Evolutionary conservation across 1,140 invertebrate species (phyloP), one percentile per base, ranked within the genome.

Genomic region (Pantala flavescens): DNA sequence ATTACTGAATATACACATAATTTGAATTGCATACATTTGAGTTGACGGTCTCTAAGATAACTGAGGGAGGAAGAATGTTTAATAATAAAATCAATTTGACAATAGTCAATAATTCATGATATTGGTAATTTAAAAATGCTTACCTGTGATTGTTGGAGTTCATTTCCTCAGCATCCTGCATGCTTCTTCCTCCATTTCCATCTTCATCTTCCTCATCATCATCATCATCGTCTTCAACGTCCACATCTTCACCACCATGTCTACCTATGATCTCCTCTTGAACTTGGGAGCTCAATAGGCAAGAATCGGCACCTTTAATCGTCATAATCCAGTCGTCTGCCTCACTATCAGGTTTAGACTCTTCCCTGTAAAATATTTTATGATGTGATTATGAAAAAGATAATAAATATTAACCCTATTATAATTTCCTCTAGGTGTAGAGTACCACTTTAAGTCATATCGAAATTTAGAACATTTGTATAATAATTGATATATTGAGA

Each of bases 271-370:
- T 63, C 49, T 63, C 49, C 5, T 16, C 49, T 12, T 63, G 49
- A 21, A 16, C 49, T 21, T 63, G 49, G 49, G 49, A 19, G 49
- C 14, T 63, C 49, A 63, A 7, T 3, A 19, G 14, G 16, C 49
- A 19, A 16, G 49, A 63, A 21, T 63, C 16, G 12, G 28, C n/a
- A n/a, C 92, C 92, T 81, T 93, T 94, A 74, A 95, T 93, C 28
- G 94, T 96, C 91, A 95, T 95, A 79, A 94, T 95, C 93, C 94
- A 96, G 55, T 95, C 93, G 80, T 94, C 93, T 80, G 92, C 85
- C 80, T 93, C 92, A 82, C 88, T 88, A 78, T 93, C 91, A 75
- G 89, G 89, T 81, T 93, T 90, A 71, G 91, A 90, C 80, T 94
- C 93, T 81, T 93, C 91, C 28, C 91, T 93, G 81, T 76, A 36